Percentiles rank a stretch among this genome's conserved stretches.
Evolutionary conservation across 2,113 vertebrate species (phyloP).

Genomic region (Clupea harengus): DNA sequence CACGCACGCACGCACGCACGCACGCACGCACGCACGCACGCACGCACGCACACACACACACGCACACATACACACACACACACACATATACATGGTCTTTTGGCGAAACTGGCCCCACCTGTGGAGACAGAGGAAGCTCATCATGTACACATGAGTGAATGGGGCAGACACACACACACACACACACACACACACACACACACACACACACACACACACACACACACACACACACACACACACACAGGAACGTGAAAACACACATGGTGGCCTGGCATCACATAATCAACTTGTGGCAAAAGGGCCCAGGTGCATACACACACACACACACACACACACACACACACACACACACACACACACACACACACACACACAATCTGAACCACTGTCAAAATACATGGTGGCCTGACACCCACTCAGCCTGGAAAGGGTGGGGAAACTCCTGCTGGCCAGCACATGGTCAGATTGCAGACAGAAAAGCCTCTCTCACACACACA

Average conservation of each 20-base stretch:
- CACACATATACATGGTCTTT: not conserved
- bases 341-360: constrained; percentile 9
- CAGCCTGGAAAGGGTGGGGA: not conserved
- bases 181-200: too few relatives aligned
- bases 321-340: not conserved
- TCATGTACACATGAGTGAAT: constrained; percentile 68
- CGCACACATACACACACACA: not conserved
- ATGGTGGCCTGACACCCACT: not conserved
- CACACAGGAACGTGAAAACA: not conserved
- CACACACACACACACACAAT: not conserved
- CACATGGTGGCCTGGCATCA: not conserved
- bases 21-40: not conserved
- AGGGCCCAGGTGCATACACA: not conserved
- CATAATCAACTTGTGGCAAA: not conserved
- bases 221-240: not conserved
- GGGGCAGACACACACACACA: not conserved
- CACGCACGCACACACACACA: not conserved
- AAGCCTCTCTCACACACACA: not conserved
- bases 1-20: too few relatives aligned
- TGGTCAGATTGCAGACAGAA: not conserved
- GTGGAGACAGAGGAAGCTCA: constrained; percentile 82
- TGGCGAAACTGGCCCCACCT: constrained; percentile 51
- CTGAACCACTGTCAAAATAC: not conserved
- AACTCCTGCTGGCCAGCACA: not conserved
- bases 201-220: constrained; percentile 4